Base-by-base conservation (phyloP, 2,113 vertebrate species). In the Paramisgurnus dabryanus region DNA sequence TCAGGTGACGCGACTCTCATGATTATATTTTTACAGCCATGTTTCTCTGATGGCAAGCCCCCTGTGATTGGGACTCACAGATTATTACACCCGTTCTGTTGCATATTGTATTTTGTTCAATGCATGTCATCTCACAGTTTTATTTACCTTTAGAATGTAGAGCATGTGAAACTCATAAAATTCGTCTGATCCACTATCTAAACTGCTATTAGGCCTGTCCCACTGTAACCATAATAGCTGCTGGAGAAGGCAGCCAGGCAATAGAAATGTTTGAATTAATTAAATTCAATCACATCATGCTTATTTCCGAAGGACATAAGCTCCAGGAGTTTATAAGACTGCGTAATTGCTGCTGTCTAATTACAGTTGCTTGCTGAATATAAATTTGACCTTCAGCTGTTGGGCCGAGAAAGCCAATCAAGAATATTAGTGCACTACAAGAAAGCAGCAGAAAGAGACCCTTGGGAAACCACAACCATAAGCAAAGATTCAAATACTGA, bases 331-430 rank as follows among this genome's bases (percentile, higher is more conserved):
- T 90, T 91, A 90, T 87, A 88, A 90, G 90, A 89, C 92, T 91
- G 87, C 91, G 88, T 90, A 93, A 93, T 91, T 92, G 87, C 86
- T 89, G 90, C 89, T 85, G 82, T 94, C 93, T 95, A 93, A 93
- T 93, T 94, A 95, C 91, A 93, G 90, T 91, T 92, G 89, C 91
- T 88, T 76, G 88, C 92, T 93, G 95, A 93, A 94, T 93, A 95
- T 94, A 89, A 94, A 92, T 96, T 96, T 96, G 93, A 95, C 94
- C 93, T 97, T 94, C 94, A 95, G 92, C 92, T 92, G 92, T 93
- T 94, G 91, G 93, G 90, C 92, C 91, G 91, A 95, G 90, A 91
- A 92, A 92, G 93, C 94, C 94, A 96, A 94, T 94, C 93, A 95
- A 88, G 92, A 89, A 93, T 95, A 94, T 93, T 93, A 95, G 91